Evolutionary conservation across 2,888 invertebrate genomes (phyloP).

Genomic region (Coleophora deauratella): DNA sequence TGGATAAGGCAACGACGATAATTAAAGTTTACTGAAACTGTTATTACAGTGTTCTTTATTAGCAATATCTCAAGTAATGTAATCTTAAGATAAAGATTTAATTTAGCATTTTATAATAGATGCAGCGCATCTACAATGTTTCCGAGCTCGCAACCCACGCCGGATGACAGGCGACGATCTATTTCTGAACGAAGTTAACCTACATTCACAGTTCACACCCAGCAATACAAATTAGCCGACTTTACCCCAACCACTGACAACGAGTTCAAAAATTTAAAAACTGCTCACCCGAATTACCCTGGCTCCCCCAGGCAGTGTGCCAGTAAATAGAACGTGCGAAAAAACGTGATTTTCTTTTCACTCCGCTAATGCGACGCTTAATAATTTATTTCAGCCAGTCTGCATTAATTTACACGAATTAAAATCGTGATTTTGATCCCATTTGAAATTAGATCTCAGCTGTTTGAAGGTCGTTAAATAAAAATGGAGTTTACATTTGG

Average conservation of each 20-base stretch:
- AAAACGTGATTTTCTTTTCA: too few species aligned
- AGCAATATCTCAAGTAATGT: too few species aligned
- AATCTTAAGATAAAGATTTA: too few species aligned
- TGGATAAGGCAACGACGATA: too few species aligned
- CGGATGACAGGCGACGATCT: constrained; percentile 49
- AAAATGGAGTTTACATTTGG: not conserved
- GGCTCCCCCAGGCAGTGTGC: not conserved
- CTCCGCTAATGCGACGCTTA: too few species aligned
- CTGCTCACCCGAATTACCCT: constrained; percentile 9
- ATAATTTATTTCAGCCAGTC: too few species aligned
- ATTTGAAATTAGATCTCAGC: not conserved
- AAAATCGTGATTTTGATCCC: constrained; percentile 1
- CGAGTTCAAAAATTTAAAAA: constrained; percentile 26
- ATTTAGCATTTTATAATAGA: too few species aligned
- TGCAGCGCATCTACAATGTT: constrained; percentile 24
- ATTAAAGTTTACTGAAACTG: too few species aligned
- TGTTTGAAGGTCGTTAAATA: too few species aligned
- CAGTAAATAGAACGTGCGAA: not conserved
- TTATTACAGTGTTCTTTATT: too few species aligned
- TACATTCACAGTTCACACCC: constrained; percentile 39
- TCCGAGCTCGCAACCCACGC: constrained; percentile 19
- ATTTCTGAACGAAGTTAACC: constrained; percentile 56
- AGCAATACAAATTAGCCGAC: constrained; percentile 50
- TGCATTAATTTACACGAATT: too few species aligned
- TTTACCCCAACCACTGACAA: constrained; percentile 32